These are phyloP conservation scores for Serranochromis macrocephalus DNA, from an alignment of 2,113 vertebrate genomes.

Conservation along the genomic window DNA sequence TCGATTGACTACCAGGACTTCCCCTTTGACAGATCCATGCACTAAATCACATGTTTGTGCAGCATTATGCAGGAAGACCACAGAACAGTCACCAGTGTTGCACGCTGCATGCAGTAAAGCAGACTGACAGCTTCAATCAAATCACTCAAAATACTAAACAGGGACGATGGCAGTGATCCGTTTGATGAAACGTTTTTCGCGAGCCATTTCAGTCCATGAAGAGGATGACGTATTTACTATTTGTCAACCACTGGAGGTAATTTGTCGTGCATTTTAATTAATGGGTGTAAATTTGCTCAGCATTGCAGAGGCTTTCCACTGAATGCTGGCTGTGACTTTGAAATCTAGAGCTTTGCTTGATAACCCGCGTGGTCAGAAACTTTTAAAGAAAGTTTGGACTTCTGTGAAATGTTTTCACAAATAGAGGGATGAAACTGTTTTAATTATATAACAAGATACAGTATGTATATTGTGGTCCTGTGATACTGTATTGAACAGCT, in stretches of 20 bases:
- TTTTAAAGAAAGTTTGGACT: background rate
- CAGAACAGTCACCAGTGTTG: background rate
- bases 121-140: background rate
- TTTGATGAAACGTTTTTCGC: background rate
- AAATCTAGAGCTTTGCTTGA: background rate
- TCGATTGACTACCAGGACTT: constrained; percentile 2
- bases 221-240: constrained; percentile 11
- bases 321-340: background rate
- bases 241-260: constrained; percentile 25
- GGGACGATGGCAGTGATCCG: background rate
- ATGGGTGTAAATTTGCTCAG: background rate
- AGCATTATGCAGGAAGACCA: background rate
- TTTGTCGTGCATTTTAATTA: background rate
- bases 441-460: background rate
- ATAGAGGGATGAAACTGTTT: background rate
- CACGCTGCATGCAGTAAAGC: background rate
- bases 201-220: background rate
- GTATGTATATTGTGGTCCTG: background rate
- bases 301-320: background rate
- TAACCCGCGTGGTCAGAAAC: background rate
- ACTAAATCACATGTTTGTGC: background rate
- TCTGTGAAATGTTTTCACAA: background rate
- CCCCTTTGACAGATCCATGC: constrained; percentile 7
- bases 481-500: background rate
- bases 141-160: background rate